A percentile compares a stretch with the other conserved stretches of the same genome.
Conservation (phyloP, 2,113 vertebrate genomes). For the Parotia lawesii region DNA sequence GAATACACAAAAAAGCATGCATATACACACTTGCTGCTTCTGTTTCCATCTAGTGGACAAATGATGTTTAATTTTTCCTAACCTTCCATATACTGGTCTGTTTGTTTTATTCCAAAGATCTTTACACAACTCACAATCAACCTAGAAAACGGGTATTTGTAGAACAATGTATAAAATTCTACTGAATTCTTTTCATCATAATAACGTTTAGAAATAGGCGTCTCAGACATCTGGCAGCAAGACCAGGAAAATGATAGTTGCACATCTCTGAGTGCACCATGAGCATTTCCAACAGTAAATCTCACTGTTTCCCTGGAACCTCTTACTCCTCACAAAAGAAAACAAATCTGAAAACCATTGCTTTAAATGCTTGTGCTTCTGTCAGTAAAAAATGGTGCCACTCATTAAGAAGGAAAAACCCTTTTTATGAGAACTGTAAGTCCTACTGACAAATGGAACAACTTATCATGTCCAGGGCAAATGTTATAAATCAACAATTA, state of each 20-base stretch:
- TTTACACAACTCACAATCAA: not conserved
- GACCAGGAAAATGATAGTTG: not conserved
- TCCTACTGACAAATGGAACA: not conserved
- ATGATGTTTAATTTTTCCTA: not conserved
- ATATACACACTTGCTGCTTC: not conserved
- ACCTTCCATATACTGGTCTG: not conserved
- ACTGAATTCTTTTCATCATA: not conserved
- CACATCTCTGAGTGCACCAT: not conserved
- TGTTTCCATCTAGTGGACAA: conserved; percentile 22
- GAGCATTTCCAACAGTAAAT: not conserved
- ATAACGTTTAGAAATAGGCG: not conserved
- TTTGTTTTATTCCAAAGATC: not conserved
- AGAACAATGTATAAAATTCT: not conserved
- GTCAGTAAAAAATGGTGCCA: not conserved
- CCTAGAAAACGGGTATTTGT: not conserved
- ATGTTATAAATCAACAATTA: not conserved
- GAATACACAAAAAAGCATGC: not conserved
- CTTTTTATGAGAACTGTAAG: not conserved
- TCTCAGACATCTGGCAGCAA: not conserved
- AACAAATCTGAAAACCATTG: not conserved
- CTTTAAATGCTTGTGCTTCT: not conserved
- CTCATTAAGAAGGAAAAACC: not conserved
- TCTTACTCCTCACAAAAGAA: not conserved
- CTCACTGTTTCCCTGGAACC: not conserved
- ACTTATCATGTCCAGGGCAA: not conserved